Percentiles rank a stretch among this genome's conserved stretches.
phyloP scores from a whole-genome alignment of 2,797 vertebrate species.

The Denticeps clupeoides region DNA sequence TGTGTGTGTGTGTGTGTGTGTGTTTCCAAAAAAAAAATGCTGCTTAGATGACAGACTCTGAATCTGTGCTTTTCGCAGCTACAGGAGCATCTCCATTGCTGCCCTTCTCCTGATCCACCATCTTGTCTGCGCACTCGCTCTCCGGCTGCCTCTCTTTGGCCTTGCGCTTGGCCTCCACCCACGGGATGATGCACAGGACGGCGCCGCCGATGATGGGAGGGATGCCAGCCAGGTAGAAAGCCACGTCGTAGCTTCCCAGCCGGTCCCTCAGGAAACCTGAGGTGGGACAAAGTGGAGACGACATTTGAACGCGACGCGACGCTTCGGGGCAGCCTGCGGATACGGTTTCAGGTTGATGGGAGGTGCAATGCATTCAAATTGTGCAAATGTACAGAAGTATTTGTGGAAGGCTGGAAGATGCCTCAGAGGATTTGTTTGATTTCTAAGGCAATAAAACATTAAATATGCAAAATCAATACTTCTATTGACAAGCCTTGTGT shows the following conservation, averaged over 20 bases:
- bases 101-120: conserved; percentile 56
- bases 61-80: conserved; percentile 21
- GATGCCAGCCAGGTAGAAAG: conserved; percentile 89
- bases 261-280: conserved; percentile 77
- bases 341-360: too few relatives aligned
- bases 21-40: conserved; percentile 7
- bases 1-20: conserved; percentile 14
- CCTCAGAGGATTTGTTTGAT: too few relatives aligned
- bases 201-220: conserved; percentile 83
- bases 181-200: conserved; percentile 80
- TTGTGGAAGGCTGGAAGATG: too few relatives aligned
- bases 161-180: conserved; percentile 66
- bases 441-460: too few relatives aligned
- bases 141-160: conserved; percentile 37
- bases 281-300: neutral
- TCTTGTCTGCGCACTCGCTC: conserved; percentile 58
- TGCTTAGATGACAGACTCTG: conserved; percentile 47
- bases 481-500: too few relatives aligned
- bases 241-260: conserved; percentile 70
- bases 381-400: too few relatives aligned
- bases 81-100: conserved; percentile 28
- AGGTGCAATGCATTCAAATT: too few relatives aligned
- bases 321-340: neutral
- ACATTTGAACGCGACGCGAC: neutral
- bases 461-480: too few relatives aligned